Evolutionary conservation across 1,140 invertebrate genomes (phyloP).

Genomic region (Idris sp.): DNA sequence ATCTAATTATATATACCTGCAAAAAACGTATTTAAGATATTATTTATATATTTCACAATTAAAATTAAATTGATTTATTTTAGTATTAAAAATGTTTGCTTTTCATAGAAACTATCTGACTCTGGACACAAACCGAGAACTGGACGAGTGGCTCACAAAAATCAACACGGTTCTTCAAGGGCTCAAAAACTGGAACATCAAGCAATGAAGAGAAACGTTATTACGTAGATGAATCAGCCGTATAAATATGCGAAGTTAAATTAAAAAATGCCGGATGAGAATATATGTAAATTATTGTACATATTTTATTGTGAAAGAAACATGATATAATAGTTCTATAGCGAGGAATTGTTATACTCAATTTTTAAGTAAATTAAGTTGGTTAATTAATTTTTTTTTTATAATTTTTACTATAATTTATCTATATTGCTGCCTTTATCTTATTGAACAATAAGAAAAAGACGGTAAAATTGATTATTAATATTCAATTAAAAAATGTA

Average conservation of each 20-base stretch:
- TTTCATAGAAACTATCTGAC: conserved; percentile 65
- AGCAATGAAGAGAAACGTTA: not conserved
- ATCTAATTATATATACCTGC: no score
- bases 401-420: conserved; percentile 2
- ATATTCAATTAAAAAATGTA: no score
- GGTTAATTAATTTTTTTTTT: conserved; percentile 13
- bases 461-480: not conserved
- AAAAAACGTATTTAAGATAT: no score
- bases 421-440: conserved; percentile 3
- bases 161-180: conserved; percentile 68
- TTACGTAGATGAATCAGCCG: not conserved
- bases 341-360: not conserved
- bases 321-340: not conserved
- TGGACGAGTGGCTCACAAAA: conserved; percentile 69
- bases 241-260: conserved; percentile 5
- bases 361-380: conserved; percentile 4
- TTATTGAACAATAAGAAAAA: conserved; percentile 23
- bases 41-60: no score
- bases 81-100: conserved; percentile 3
- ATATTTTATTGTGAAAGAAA: conserved; percentile 30
- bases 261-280: conserved; percentile 16
- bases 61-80: no score
- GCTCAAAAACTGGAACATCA: conserved; percentile 64
- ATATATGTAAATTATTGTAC: conserved; percentile 48
- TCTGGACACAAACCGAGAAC: conserved; percentile 67